Base-by-base conservation (phyloP, 35 echinoderm and acorn worm genomes). In the Lytechinus pictus region DNA sequence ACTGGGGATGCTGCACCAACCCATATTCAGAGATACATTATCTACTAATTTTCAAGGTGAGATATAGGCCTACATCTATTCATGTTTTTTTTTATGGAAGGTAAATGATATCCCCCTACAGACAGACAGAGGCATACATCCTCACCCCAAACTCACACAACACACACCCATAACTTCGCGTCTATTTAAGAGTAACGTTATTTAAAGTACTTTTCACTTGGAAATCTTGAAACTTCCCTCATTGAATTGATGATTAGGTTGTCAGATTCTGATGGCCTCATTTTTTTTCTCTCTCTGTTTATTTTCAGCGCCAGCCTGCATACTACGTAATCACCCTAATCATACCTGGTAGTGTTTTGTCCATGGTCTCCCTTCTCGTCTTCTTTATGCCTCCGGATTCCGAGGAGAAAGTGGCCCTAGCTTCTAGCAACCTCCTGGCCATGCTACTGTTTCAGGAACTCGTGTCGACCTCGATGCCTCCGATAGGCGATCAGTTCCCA, bases 391-490 rank as follows among this genome's bases (percentile, higher is more conserved):
- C 97, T 27, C 97, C 97, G 44, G 86, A 97, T 33, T 96, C 95
- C 0, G 97, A 95, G 52, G 97, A 97, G 54, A 97, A 97, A 88
- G 92, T 97, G 16, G 89, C 97, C 21, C 60, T 97, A 24, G 97
- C 94, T 8, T 94, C 95, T 72, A 96, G 95, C 54, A 97, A 87
- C 56, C 95, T 96, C 52, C 87, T 97, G 52, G 97, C 95, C 19
- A 93, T 97, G 21, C 66, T 97, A 16, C 95, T 97, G 21, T 97
- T 97, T 86, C 97, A 97, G 57, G 79, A 97, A 57, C 86, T 97
- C 61, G 94, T 97, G 21, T 92, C 95, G 4, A 95, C 92, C 60
- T 94, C 91, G 5, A 54, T 94, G 56, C 97, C 97, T 56, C 97
- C 97, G 5, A 87, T 89, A 55, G 92, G 92, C 6, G 86, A 94